Percentiles rank a stretch among this genome's conserved stretches.
Evolutionary conservation across 2,888 invertebrate genomes (phyloP).

Genomic region (Heteromyza rotundicornis): DNA sequence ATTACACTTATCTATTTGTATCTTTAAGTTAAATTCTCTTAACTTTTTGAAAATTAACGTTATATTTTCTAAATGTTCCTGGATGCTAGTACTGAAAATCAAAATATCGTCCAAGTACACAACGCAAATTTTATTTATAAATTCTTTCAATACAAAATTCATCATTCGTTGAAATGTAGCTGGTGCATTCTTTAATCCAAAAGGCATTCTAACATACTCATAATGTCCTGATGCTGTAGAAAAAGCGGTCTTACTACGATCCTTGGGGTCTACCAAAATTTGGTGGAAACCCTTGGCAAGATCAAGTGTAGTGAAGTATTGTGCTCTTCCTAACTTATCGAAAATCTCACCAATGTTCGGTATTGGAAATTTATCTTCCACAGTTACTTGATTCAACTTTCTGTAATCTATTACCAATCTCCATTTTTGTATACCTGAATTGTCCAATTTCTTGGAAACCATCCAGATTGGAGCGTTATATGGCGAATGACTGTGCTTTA

Average conservation of each 20-base stretch:
- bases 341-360: slow-evolving; percentile 33
- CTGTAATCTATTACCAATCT: slow-evolving; percentile 26
- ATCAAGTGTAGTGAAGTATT: slow-evolving; percentile 33
- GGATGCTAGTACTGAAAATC: slow-evolving; percentile 28
- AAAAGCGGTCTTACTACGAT: slow-evolving; percentile 33
- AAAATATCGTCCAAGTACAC: slow-evolving; percentile 24
- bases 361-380: slow-evolving; percentile 27
- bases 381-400: slow-evolving; percentile 25
- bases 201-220: slow-evolving; percentile 24
- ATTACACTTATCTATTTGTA: too few relatives aligned
- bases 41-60: too few relatives aligned
- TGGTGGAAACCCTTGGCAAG: slow-evolving; percentile 33
- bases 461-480: slow-evolving; percentile 41
- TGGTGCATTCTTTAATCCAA: slow-evolving; percentile 12
- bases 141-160: slow-evolving; percentile 12
- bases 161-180: slow-evolving; percentile 23
- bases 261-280: slow-evolving; percentile 29
- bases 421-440: slow-evolving; percentile 21
- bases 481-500: slow-evolving; percentile 38
- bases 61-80: slow-evolving; percentile 20
- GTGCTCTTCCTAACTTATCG: slow-evolving; percentile 40
- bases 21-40: too few relatives aligned
- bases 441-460: slow-evolving; percentile 44
- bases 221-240: slow-evolving; percentile 28
- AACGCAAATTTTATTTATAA: slow-evolving; percentile 15